Evolutionary conservation across 2,797 vertebrate species (phyloP), one percentile per base, ranked within the genome.

Genomic region (Neopelma chrysocephalum): DNA sequence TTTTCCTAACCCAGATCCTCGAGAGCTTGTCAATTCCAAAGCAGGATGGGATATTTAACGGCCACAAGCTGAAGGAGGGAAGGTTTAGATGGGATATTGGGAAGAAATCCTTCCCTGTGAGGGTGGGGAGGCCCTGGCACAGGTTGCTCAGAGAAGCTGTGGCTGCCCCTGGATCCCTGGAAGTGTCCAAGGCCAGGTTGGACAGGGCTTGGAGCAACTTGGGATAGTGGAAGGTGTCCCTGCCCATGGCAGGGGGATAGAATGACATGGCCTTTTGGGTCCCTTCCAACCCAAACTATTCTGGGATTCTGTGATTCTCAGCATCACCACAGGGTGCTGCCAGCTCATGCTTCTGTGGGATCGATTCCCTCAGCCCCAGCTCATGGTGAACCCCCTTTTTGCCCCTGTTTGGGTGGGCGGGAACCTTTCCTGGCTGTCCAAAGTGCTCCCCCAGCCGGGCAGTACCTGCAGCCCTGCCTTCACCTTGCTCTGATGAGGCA

Each of bases 361-460:
- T 43, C 0, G 0, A 42, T 31, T 50, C 64, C 15, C 26, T 40
- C 5, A 3, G 6, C 17, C n/a, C 47, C 38, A 54, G 73, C 17
- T 54, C 15, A 6, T 1, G 4, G 9, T 31, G 54, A 86, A 12
- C 1, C 27, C 17, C 32, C 6, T 12, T 38, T 64, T 36, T 16
- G 23, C 2, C 51, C 50, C 6, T 3, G 0, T 26, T 18, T 10
- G 22, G 62, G 19, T 29, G 17, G 21, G 18, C 10, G 31, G 19
- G n/a, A 58, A 27, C 32, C 10, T 75, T 32, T 47, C 42, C 36
- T 14, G 15, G 51, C 57, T 48, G 69, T 38, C 43, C 2, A 7
- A 14, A 8, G 40, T 10, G 47, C 32, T 18, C 45, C 11, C 1
- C 9, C 11, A 36, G 54, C 18, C 36, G 1, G 6, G 62, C 27